Evolutionary conservation across 2,113 vertebrate genomes (phyloP).

Genomic region (Semnopithecus entellus): DNA sequence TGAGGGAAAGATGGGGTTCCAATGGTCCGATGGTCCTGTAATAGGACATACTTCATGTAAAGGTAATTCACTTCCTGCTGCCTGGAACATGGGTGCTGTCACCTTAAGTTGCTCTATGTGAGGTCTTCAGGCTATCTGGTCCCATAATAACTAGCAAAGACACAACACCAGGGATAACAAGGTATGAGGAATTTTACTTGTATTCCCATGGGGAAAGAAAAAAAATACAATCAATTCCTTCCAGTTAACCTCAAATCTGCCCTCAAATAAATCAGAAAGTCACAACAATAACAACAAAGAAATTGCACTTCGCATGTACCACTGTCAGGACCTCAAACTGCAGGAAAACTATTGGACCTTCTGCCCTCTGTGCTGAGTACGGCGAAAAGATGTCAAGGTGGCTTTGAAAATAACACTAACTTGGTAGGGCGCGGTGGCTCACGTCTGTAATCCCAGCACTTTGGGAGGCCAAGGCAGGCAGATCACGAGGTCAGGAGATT

Average conservation of each 20-base stretch:
- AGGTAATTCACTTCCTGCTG: not conserved
- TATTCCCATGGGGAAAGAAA: not conserved
- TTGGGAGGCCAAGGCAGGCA: too few relatives aligned
- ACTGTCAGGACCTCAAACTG: not conserved
- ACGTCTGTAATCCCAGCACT: too few relatives aligned
- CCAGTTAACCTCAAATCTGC: not conserved
- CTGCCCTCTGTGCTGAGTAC: not conserved
- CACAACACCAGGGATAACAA: not conserved
- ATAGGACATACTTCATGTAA: not conserved
- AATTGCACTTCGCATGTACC: not conserved
- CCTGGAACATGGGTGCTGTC: not conserved
- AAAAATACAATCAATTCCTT: not conserved
- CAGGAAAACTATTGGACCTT: not conserved
- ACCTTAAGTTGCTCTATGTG: not conserved
- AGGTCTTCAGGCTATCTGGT: not conserved
- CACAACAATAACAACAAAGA: not conserved
- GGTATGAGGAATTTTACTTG: not conserved
- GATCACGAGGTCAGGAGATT: too few relatives aligned
- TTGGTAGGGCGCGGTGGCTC: too few relatives aligned
- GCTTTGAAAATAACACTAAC: not conserved
- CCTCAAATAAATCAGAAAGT: not conserved
- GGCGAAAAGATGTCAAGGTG: not conserved
- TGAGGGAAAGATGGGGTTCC: not conserved
- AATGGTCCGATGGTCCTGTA: not conserved
- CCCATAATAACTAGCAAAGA: not conserved